Conservation (phyloP, 2,888 invertebrate species). For the Ypsolopha scabrella region DNA sequence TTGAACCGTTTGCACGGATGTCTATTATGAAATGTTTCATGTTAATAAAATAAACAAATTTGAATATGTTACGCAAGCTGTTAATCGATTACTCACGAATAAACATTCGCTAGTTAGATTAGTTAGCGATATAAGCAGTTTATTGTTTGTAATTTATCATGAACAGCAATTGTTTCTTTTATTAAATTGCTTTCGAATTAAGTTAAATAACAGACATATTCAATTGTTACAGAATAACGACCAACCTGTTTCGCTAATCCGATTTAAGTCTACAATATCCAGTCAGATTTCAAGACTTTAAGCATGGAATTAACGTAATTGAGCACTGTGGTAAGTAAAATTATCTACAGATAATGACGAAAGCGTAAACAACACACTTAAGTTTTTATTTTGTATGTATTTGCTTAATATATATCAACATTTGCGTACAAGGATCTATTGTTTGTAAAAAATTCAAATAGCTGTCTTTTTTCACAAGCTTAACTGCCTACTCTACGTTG, state of each 20-base stretch:
- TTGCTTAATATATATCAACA: too few relatives aligned
- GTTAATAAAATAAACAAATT: constrained; percentile 12
- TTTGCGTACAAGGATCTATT: too few relatives aligned
- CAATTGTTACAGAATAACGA: background rate
- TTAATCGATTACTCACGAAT: constrained; percentile 4
- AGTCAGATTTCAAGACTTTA: too few relatives aligned
- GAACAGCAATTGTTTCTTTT: background rate
- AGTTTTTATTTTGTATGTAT: too few relatives aligned
- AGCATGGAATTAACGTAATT: too few relatives aligned
- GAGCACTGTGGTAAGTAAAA: too few relatives aligned
- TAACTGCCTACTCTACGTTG: background rate
- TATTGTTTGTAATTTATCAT: constrained; percentile 3
- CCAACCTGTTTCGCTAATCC: background rate
- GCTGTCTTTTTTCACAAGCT: too few relatives aligned
- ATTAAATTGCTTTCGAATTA: background rate
- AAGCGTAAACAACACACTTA: too few relatives aligned
- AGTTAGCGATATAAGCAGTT: background rate
- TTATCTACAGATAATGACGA: too few relatives aligned
- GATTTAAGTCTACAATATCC: background rate
- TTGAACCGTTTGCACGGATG: constrained; percentile 17
- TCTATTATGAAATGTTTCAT: constrained; percentile 11
- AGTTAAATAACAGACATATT: background rate
- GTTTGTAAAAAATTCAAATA: too few relatives aligned
- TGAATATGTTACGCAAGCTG: background rate
- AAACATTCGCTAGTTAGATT: constrained; percentile 2